These are phyloP conservation scores for Platycnemis pennipes DNA, from an alignment of 2,888 invertebrate species.

Conservation along the genomic window DNA sequence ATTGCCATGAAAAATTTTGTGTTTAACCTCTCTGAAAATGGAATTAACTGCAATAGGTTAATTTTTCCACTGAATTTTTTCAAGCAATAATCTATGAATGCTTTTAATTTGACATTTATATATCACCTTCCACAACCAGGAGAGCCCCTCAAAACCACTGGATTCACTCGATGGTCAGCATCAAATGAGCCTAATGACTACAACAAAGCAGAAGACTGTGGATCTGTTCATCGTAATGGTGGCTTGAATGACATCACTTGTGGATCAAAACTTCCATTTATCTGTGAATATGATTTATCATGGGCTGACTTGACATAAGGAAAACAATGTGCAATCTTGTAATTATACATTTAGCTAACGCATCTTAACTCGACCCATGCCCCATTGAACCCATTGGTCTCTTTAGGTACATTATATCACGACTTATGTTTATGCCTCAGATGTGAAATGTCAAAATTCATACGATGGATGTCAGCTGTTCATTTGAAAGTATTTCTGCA, in stretches of 20 bases:
- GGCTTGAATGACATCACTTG: constrained; percentile 71
- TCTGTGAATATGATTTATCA: constrained; percentile 70
- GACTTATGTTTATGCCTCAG: too few relatives aligned
- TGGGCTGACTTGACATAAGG: too few relatives aligned
- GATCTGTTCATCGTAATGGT: constrained; percentile 69
- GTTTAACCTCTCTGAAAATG: background rate
- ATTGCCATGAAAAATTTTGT: background rate
- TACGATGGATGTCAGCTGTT: too few relatives aligned
- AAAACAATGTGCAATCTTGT: background rate
- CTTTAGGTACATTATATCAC: too few relatives aligned
- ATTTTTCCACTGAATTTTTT: background rate
- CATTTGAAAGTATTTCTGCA: too few relatives aligned
- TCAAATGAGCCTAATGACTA: background rate
- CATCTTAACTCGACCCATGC: too few relatives aligned
- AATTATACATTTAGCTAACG: too few relatives aligned
- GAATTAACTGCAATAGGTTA: background rate
- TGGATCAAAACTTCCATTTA: constrained; percentile 64
- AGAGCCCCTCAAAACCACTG: constrained; percentile 70
- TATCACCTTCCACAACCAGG: constrained; percentile 61
- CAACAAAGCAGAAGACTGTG: constrained; percentile 70
- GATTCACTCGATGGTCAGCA: constrained; percentile 69
- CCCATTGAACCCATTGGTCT: too few relatives aligned
- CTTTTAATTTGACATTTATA: background rate
- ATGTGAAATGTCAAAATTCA: too few relatives aligned
- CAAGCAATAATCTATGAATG: background rate